Evolutionary conservation across 2,113 vertebrate species (phyloP), one percentile per base, ranked within the genome.

Genomic region (Canis aureus): DNA sequence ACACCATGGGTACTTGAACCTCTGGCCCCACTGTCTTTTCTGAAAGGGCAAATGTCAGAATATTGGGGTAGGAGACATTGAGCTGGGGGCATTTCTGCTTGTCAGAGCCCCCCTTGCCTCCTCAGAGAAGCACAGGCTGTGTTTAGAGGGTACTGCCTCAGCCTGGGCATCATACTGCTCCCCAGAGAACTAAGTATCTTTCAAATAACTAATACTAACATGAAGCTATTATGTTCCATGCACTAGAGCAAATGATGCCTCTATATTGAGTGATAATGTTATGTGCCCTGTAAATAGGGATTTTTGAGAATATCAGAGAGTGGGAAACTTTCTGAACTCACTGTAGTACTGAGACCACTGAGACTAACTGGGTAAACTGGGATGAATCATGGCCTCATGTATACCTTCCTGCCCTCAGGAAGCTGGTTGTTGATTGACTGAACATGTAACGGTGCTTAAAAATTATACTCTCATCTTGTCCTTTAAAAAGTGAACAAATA

Each of bases 401-500:
- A 3, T 8, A 25, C 13, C 38, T 29, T 20, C 2, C 2, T 10
- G 0, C 57, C 27, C 1, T 32, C 49, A 59, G 32, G 57, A 11
- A 90, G 35, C 32, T n/a, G 55, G 15, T 51, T 9, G 10, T 27
- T 76, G 62, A 62, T 4, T 4, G 3, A 55, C 5, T 57, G 25
- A 27, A 59, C n/a, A 4, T 38, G 23, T 8, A 11, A n/a, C 25
- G 35, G 3, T 22, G 38, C 1, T 38, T 84, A 57, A 69, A 23
- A 59, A 59, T 84, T 49, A 3, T 15, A 43, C 19, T 22, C 2
- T 66, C 6, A n/a, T 73, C 17, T 71, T 19, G 27, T 71, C 79
- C 80, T 60, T 76, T 51, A 86, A 43, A 35, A 93, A 27, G 7
- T 60, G 22, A 93, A 27, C 5, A 67, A 81, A 15, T 15, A 19